Evolutionary conservation across 2,888 invertebrate species (phyloP).

Genomic region (Macrophya annulata): DNA sequence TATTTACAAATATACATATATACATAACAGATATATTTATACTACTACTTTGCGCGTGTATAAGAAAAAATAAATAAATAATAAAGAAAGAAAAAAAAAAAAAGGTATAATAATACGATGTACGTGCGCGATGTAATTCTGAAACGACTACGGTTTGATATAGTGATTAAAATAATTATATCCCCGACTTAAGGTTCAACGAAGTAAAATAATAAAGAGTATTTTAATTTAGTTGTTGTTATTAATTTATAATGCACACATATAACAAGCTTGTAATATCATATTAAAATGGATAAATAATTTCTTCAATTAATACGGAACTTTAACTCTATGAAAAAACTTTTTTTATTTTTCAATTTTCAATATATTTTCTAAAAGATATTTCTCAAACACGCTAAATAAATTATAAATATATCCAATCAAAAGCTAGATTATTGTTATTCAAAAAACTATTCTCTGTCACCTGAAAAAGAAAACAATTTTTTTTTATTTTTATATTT

Average conservation of each 20-base stretch:
- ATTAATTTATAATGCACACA: constrained; percentile 14
- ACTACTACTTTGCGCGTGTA: constrained; percentile 14
- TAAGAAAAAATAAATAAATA: no score
- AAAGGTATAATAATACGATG: constrained; percentile 16
- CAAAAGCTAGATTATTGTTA: background rate
- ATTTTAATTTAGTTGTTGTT: constrained; percentile 23
- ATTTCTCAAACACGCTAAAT: background rate
- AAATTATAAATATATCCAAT: background rate
- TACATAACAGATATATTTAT: background rate
- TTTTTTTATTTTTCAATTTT: background rate
- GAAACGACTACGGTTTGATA: constrained; percentile 39
- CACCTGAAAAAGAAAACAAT: no score
- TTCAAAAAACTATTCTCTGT: background rate
- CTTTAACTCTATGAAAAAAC: background rate
- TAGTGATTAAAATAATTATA: constrained; percentile 54
- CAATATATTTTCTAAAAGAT: background rate
- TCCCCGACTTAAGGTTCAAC: constrained; percentile 30
- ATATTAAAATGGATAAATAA: constrained; percentile 1
- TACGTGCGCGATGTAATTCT: constrained; percentile 38
- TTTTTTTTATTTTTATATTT: no score
- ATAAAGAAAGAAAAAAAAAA: background rate
- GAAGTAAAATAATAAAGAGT: constrained; percentile 28
- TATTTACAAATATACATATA: no score
- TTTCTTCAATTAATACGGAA: background rate
- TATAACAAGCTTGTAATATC: background rate